These are phyloP conservation scores for Cheirogaleus medius DNA, from an alignment of 2,113 vertebrate genomes.

Conservation along the genomic window DNA sequence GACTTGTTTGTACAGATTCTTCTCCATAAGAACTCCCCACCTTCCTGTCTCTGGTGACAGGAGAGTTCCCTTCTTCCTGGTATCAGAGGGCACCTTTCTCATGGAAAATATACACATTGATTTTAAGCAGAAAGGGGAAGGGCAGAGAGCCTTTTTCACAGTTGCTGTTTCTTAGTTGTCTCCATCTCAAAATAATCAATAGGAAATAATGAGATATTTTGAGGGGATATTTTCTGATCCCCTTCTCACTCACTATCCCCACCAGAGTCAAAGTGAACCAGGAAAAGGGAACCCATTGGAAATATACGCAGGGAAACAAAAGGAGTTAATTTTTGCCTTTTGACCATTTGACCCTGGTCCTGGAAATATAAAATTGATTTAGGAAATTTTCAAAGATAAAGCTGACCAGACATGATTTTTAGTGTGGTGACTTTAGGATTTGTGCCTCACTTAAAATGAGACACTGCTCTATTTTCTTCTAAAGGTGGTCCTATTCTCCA, in stretches of 20 bases:
- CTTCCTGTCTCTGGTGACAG: neutral
- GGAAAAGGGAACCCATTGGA: neutral
- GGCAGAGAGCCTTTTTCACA: neutral
- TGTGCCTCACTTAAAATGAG: neutral
- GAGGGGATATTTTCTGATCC: neutral
- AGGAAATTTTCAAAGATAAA: slow-evolving; percentile 14
- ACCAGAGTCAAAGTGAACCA: neutral
- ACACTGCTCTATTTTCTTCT: neutral
- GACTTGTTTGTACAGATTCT: neutral
- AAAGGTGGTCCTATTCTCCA: neutral
- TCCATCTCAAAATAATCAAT: neutral
- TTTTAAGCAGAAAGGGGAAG: neutral
- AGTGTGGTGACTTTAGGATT: neutral
- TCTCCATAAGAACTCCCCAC: too few species aligned
- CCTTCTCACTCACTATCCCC: neutral
- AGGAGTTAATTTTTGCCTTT: neutral
- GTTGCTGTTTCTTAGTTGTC: neutral
- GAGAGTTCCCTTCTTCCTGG: neutral
- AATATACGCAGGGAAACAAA: neutral
- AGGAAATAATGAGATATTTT: neutral
- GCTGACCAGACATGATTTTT: neutral
- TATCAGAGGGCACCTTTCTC: neutral
- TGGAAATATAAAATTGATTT: neutral
- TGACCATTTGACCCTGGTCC: neutral
- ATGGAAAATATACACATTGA: neutral